Evolutionary conservation across 92 coral and sea anemone species (phyloP).

Genomic region (Montipora capitata): DNA sequence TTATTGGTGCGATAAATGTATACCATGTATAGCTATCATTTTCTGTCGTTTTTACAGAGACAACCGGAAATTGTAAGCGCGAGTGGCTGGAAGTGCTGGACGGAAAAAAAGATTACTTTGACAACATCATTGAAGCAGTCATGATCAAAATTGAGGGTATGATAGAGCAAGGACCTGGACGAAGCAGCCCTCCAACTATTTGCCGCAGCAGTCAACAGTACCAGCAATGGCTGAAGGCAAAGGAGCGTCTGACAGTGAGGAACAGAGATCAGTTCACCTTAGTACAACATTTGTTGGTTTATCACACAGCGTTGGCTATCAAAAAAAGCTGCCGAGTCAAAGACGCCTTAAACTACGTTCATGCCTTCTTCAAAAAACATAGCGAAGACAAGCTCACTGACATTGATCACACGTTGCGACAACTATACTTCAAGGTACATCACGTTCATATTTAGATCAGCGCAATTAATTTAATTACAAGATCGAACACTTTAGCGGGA

Average conservation of each 20-base stretch:
- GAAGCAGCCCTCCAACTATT: slow-evolving; percentile 39
- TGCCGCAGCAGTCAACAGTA: slow-evolving; percentile 85
- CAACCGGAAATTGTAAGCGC: slow-evolving; percentile 49
- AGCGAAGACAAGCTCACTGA: slow-evolving; percentile 43
- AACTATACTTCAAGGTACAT: slow-evolving; percentile 54
- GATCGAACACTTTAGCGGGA: background rate
- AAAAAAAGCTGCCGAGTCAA: slow-evolving; percentile 80
- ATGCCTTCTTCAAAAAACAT: slow-evolving; percentile 55
- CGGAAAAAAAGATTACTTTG: slow-evolving; percentile 41
- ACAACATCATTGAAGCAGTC: slow-evolving; percentile 38
- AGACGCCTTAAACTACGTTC: slow-evolving; percentile 82
- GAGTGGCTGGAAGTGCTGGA: slow-evolving; percentile 39
- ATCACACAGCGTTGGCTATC: slow-evolving; percentile 81
- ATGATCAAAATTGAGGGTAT: slow-evolving; percentile 80
- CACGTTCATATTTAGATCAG: background rate
- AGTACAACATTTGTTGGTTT: slow-evolving; percentile 74
- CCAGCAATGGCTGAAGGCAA: slow-evolving; percentile 88
- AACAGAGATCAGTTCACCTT: slow-evolving; percentile 53
- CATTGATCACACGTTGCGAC: slow-evolving; percentile 58
- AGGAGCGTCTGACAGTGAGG: slow-evolving; percentile 62
- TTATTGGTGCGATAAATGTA: no score
- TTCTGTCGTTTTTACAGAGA: background rate
- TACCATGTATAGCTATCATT: no score
- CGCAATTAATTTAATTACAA: background rate
- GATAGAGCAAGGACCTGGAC: slow-evolving; percentile 35